Conservation (phyloP, 2,797 vertebrate genomes). For the Erethizon dorsatum region DNA sequence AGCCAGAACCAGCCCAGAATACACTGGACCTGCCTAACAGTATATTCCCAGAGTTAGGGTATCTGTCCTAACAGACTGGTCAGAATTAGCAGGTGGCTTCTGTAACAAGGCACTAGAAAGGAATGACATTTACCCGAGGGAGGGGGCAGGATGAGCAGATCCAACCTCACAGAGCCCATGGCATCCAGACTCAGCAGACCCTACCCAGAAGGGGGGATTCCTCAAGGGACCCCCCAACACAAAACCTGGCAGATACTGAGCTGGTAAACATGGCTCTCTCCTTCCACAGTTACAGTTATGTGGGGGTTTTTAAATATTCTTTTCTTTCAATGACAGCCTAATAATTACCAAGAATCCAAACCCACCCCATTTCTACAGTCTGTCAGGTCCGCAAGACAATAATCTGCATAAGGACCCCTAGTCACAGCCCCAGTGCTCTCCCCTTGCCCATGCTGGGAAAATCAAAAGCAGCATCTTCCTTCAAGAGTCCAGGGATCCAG, state of each 20-base stretch:
- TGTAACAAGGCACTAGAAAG: constrained; percentile 29
- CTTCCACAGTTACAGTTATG: background rate
- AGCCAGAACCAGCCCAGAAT: background rate
- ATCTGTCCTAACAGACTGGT: background rate
- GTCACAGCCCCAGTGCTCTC: background rate
- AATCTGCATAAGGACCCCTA: background rate
- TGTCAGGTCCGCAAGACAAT: background rate
- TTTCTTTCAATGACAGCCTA: background rate
- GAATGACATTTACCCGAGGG: background rate
- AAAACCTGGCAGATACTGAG: background rate
- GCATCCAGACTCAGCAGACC: background rate
- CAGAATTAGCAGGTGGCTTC: background rate
- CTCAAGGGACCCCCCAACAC: background rate
- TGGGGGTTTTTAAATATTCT: background rate
- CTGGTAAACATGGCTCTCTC: background rate
- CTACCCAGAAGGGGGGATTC: background rate
- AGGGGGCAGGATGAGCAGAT: background rate
- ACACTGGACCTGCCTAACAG: background rate
- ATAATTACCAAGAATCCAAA: constrained; percentile 9
- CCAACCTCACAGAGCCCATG: background rate
- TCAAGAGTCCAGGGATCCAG: background rate
- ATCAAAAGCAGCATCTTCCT: background rate
- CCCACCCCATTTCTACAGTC: background rate
- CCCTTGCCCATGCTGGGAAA: background rate
- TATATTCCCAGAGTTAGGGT: background rate